phyloP scores from a whole-genome alignment of 2,888 invertebrate species.

The Troides helena region DNA sequence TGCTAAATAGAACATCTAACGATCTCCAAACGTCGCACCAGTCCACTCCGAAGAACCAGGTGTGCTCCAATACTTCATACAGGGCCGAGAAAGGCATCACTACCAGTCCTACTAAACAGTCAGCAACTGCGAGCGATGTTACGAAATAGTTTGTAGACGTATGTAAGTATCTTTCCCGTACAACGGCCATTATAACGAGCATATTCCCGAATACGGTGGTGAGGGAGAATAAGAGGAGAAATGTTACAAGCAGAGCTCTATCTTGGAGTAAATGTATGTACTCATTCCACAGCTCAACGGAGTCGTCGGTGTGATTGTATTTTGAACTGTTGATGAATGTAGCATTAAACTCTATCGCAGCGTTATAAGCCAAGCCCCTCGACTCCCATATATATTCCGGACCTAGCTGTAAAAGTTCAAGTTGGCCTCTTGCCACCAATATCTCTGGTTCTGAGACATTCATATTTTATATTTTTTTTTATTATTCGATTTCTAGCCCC shows the following conservation, averaged over 20 bases:
- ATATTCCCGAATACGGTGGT: slow-evolving; percentile 97
- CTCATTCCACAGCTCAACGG: slow-evolving; percentile 66
- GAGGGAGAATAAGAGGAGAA: slow-evolving; percentile 92
- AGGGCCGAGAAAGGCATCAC: slow-evolving; percentile 99
- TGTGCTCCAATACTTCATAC: slow-evolving; percentile 92
- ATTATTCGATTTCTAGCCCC: slow-evolving; percentile 65
- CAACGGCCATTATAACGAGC: slow-evolving; percentile 95
- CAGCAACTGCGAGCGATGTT: slow-evolving; percentile 97
- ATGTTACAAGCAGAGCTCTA: slow-evolving; percentile 87
- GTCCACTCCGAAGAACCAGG: slow-evolving; percentile 96
- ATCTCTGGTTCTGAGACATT: slow-evolving; percentile 64
- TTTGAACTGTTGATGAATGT: slow-evolving; percentile 55
- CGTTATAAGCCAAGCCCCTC: slow-evolving; percentile 49
- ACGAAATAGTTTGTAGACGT: slow-evolving; percentile 99
- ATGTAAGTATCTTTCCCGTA: slow-evolving; percentile 94
- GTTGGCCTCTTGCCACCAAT: slow-evolving; percentile 72
- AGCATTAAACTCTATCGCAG: slow-evolving; percentile 59
- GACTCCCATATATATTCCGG: slow-evolving; percentile 59
- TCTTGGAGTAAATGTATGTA: slow-evolving; percentile 80
- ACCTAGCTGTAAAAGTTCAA: slow-evolving; percentile 58
- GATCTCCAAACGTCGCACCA: slow-evolving; percentile 99
- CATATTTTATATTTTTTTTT: slow-evolving; percentile 63
- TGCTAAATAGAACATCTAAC: slow-evolving; percentile 97
- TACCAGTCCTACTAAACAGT: slow-evolving; percentile 96
- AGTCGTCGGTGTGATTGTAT: slow-evolving; percentile 54